These are phyloP conservation scores for Dolichallabes microphthalmus DNA, from an alignment of 2,113 vertebrate species.

Conservation along the genomic window DNA sequence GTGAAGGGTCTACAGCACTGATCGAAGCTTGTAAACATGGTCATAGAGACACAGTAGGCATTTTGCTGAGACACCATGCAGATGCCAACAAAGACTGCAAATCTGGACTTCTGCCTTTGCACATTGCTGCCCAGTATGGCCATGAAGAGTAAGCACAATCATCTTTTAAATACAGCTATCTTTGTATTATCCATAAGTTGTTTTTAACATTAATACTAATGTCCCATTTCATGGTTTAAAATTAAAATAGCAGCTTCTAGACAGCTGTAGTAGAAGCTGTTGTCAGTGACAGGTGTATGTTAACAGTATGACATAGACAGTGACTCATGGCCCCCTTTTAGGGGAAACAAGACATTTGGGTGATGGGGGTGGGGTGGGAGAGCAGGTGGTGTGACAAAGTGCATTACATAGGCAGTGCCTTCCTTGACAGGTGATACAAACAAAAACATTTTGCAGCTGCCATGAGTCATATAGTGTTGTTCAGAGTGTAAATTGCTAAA, in stretches of 20 bases:
- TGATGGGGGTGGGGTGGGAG: not conserved
- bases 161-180: not conserved
- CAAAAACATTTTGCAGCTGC: slow-evolving; percentile 25
- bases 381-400: slow-evolving; percentile 35
- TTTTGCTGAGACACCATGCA: slow-evolving; percentile 83
- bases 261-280: slow-evolving; percentile 18
- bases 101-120: slow-evolving; percentile 85
- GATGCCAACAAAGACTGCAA: slow-evolving; percentile 88
- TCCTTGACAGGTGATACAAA: slow-evolving; percentile 27
- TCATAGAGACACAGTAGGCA: slow-evolving; percentile 73
- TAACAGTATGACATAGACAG: slow-evolving; percentile 8
- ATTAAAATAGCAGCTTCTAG: not conserved
- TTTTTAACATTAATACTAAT: not conserved
- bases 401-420: slow-evolving; percentile 25
- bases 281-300: slow-evolving; percentile 33
- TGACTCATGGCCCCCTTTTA: not conserved
- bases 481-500: not conserved
- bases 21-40: slow-evolving; percentile 88
- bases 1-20: slow-evolving; percentile 83
- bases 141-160: slow-evolving; percentile 80
- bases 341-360: not conserved
- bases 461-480: not conserved
- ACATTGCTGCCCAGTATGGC: slow-evolving; percentile 85
- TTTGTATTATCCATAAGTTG: not conserved
- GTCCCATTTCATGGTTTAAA: not conserved